Conservation (phyloP, 2,113 vertebrate genomes). For the Lathamus discolor region DNA sequence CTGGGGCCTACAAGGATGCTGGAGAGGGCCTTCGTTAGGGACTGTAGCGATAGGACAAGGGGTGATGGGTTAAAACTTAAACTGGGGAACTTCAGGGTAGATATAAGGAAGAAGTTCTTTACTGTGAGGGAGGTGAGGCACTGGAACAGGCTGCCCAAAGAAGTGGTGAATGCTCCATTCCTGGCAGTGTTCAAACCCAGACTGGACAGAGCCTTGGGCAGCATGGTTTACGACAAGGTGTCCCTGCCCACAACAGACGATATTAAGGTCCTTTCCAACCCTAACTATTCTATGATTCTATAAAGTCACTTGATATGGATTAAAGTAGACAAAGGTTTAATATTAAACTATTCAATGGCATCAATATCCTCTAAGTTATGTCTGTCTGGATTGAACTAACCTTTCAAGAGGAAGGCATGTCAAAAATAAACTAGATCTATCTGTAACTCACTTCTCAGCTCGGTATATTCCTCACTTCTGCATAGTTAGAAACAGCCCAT, state of each 20-base stretch:
- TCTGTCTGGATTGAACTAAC: background rate
- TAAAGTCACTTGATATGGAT: background rate
- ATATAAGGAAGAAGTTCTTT: background rate
- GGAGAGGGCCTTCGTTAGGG: background rate
- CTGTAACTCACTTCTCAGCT: background rate
- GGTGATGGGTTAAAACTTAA: background rate
- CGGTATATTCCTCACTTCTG: background rate
- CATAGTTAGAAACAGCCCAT: background rate
- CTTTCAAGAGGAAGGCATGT: background rate
- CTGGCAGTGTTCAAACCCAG: background rate
- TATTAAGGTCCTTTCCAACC: background rate
- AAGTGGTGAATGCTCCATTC: background rate
- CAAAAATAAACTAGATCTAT: background rate
- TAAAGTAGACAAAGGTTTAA: background rate
- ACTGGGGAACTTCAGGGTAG: background rate
- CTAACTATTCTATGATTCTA: background rate
- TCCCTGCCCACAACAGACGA: background rate
- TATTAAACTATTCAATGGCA: background rate
- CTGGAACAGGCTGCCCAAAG: background rate
- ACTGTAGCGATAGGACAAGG: background rate
- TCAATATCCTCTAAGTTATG: fast-evolving
- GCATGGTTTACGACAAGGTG: background rate
- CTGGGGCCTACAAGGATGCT: background rate
- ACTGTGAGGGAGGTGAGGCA: background rate
- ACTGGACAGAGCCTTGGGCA: background rate